Evolutionary conservation across 1,140 invertebrate species (phyloP), one percentile per base, ranked within the genome.

Genomic region (Drosophila rufa): DNA sequence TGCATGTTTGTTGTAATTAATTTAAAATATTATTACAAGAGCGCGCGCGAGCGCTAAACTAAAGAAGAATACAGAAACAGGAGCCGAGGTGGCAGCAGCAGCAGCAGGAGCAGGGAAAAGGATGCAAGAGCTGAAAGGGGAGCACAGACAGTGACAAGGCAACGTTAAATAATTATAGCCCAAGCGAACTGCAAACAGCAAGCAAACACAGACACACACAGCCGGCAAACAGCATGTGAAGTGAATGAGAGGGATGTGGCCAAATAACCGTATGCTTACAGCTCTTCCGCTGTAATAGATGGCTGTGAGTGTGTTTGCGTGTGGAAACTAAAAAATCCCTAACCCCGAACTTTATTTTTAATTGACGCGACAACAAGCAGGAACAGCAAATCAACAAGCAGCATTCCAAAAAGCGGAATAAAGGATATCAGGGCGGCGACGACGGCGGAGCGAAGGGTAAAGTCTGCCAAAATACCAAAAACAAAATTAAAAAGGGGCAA

Each of bases 21-120:
- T 90, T 90, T 90, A 90, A 90, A 90, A 90, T 90, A 90, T 90
- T 90, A 90, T 90, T 91, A 90, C 82, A 90, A 81, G 81, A 89
- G 74, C 81, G 85, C 84, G 85, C 84, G 78, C 84, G 84, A 87
- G 74, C 85, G 68, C 84, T 89, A 89, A 87, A 87, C 83, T 89
- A 80, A 87, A 77, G 69, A 81, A 80, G 68, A 68, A 80, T 75
- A 51, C 46, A 47, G 79, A 80, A 79, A 82, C 56, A 89, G 80
- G 51, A 65, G 59, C 11, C 69, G 67, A 36, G 66, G 51, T 48
- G 50, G 68, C 50, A 55, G 36, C 36, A 78, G 33, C 33, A 56
- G 33, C 33, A 56, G 36, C 36, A 12, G 33, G 25, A 50, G 40
- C 50, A 12, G 33, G 25, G 46, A 67, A 40, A 46, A 46, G 36